Evolutionary conservation across 35 echinoderm and acorn worm genomes (phyloP), one percentile per base, ranked within the genome.

Genomic region (Hemicentrotus pulcherrimus): DNA sequence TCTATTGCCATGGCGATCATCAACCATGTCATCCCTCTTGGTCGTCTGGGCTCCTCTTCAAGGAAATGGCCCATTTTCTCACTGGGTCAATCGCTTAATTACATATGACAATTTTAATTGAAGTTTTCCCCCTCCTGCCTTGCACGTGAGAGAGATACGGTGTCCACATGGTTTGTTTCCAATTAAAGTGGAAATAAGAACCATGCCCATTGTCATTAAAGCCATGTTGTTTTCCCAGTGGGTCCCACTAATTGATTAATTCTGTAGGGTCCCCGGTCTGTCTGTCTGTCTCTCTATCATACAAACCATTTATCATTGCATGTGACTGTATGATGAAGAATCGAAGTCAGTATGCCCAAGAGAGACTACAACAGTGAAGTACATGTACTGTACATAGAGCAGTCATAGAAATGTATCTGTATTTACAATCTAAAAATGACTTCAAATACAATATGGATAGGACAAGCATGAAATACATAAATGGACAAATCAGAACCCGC

Each of bases 191-290:
- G 65, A 78, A 78, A 78, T 78, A 0, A 78, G 65, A 78, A n/a
- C 19, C 65, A 78, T 78, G 65, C 65, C 61, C 65, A 78, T 78
- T 78, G 65, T 78, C 65, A 78, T 78, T 22, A 22, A n/a, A 28
- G 28, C 65, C 65, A 15, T 78, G 65, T n/a, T n/a, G 19, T 78
- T n/a, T 78, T 18, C 65, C 61, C 65, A 15, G 16, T 78, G 65
- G 65, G 28, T 78, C 65, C 65, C 65, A 78, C 65, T 78, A 78
- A 78, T 78, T 78, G 65, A 78, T 78, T 78, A 78, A 78, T 78
- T 78, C 65, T 78, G 65, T n/a, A 78, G 65, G 65, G 65, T 78
- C 19, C 52, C 52, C 9, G 9, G 16, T 11, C 52, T 41, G 3
- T 55, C 50, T 55, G 50, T 55, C 50, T 9, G 9, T 55, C 5